These are phyloP conservation scores for Caretta caretta DNA, from an alignment of 2,113 vertebrate species.

Conservation along the genomic window DNA sequence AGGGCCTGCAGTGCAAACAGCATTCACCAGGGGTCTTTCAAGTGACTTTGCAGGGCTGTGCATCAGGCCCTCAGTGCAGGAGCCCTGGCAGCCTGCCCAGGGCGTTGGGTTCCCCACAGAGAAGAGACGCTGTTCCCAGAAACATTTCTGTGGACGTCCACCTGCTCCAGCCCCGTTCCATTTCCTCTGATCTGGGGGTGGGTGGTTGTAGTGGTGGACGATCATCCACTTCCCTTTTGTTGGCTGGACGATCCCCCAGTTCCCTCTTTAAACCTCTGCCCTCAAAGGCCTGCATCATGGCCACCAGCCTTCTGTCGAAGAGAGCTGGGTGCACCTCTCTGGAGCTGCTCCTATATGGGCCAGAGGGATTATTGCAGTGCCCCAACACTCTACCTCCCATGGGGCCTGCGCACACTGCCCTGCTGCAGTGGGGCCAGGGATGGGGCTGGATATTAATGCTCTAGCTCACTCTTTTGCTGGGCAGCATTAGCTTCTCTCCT, in stretches of 20 bases:
- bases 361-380: background rate
- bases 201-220: background rate
- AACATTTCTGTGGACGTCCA: background rate
- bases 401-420: background rate
- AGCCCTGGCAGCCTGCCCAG: background rate
- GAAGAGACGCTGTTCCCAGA: background rate
- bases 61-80: background rate
- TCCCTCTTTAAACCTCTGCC: background rate
- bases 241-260: background rate
- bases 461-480: background rate
- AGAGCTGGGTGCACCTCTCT: background rate
- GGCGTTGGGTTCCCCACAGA: background rate
- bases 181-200: background rate
- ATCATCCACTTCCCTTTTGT: background rate
- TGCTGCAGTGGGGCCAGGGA: background rate
- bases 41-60: fast-evolving
- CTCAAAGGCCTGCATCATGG: background rate
- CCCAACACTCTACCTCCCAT: background rate
- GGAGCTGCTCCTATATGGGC: background rate
- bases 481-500: no score
- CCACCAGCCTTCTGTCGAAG: background rate
- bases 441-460: background rate
- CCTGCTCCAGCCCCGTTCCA: background rate
- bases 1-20: background rate
- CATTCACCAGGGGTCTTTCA: background rate